Evolutionary conservation across 2,888 invertebrate species (phyloP).

Genomic region (Ellobium chinense): DNA sequence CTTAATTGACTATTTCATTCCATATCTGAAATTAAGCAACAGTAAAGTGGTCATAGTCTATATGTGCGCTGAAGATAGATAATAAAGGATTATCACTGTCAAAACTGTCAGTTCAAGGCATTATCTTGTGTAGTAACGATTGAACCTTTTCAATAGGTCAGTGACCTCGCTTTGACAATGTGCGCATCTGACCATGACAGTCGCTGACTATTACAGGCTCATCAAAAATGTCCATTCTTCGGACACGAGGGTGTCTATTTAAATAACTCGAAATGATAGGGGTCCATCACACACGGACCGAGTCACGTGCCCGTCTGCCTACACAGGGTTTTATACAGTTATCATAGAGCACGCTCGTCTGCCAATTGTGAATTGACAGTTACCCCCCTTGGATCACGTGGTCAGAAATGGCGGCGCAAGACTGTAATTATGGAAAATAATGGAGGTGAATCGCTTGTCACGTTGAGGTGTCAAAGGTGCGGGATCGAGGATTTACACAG

Average conservation of each 20-base stretch:
- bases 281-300: not conserved
- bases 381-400: conserved; percentile 3
- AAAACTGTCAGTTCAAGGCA: too few relatives aligned
- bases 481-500: not conserved
- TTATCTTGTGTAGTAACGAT: too few relatives aligned
- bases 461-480: not conserved
- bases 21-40: too few relatives aligned
- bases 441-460: not conserved
- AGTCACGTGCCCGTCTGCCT: not conserved
- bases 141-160: too few relatives aligned
- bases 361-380: conserved; percentile 15
- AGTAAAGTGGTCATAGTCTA: too few relatives aligned
- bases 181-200: too few relatives aligned
- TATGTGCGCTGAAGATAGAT: too few relatives aligned
- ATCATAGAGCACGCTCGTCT: not conserved
- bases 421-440: conserved; percentile 27
- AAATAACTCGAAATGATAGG: not conserved
- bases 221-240: not conserved
- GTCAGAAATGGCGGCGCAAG: not conserved
- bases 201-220: too few relatives aligned
- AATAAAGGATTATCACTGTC: too few relatives aligned
- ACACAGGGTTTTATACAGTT: conserved; percentile 14
- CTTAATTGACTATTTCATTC: too few relatives aligned
- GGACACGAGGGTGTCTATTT: not conserved
- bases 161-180: too few relatives aligned